Evolutionary conservation across 2,113 vertebrate species (phyloP), one percentile per base, ranked within the genome.

Genomic region (Grus americana): DNA sequence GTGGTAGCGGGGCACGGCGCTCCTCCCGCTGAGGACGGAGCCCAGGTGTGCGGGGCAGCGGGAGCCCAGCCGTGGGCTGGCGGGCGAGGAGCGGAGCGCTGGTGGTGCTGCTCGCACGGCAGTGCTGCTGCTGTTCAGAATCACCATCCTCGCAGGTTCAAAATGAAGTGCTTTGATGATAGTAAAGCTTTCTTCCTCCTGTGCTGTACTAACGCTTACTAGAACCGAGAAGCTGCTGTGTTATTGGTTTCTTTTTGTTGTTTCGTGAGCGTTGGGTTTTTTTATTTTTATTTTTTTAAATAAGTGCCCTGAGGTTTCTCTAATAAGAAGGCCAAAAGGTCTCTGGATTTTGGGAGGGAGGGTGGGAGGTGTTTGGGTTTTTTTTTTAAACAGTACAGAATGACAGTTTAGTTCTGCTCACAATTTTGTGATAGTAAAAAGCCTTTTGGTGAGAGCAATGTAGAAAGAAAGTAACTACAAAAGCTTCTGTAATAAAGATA

Each of bases 201-300:
- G 3, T 8, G 10, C 20, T n/a, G 12, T 12, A 0, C 8, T 26
- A 18, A 3, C 8, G 2, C 4, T 2, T 15, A 1, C 42, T 24
- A 2, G 49, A 16, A 3, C 24, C 4, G 68, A 26, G 74, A 17
- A 44, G 30, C 30, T 11, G 76, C n/a, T 34, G 47, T 49, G 47
- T 49, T 49, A 15, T 8, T 32, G 11, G 12, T 8, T 5, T 46
- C 9, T 34, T 26, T 10, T 44, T 5, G 15, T 16, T 42, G 5
- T 14, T 15, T 42, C 26, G 21, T 44, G 44, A 12, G 44, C 44
- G 15, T 38, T 6, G 19, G 17, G 2, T 24, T 26, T n/a, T 29
- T 12, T 22, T 16, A 14, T 44, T 44, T 16, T 44, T 12, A 38
- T 38, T 38, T 38, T 34, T 30, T 22, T 16, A 10, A 50, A 12